Evolutionary conservation across 2,113 vertebrate species (phyloP), one percentile per base, ranked within the genome.

Genomic region (Podarcis muralis): DNA sequence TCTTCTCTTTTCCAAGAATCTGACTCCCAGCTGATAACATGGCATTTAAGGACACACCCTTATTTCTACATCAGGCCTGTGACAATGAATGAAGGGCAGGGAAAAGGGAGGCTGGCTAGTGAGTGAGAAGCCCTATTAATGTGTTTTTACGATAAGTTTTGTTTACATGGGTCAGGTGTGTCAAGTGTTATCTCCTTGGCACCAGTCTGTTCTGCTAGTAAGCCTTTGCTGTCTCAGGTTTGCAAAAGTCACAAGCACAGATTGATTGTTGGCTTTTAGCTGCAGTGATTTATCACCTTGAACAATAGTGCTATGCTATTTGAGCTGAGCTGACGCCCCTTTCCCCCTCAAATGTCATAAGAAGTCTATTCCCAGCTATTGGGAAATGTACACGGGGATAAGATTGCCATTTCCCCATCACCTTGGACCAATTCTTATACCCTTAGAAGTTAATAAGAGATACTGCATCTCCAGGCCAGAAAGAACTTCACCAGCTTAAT

Each of bases 181-280:
- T 91, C 77, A n/a, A 72, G 72, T 59, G 23, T 35, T 77, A 22
- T 81, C 81, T 91, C 81, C 90, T 87, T 90, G 86, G 53, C 90
- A 81, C 59, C 87, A 0, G 0, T 37, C 72, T 85, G 35, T 35
- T 93, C 72, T 86, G 83, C 87, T 85, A 59, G 66, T 53, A 88
- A 84, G 78, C 43, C 77, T 40, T 74, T 82, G 1, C 18, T 83
- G 84, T 53, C 69, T 84, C 79, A 86, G 40, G 25, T 65, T 48
- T 85, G 18, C 65, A 62, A 85, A 87, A 16, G 20, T 81, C 76
- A 91, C 27, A 92, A 35, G 40, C n/a, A 32, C 30, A 27, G 32
- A 53, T 74, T 37, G 27, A 65, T 43, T 82, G 65, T 35, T 90
- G 53, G 13, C 37, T 83, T 78, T 72, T 75, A 90, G 85, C 72